A percentile compares a stretch with the other conserved stretches of the same genome.
Evolutionary conservation across 2,113 vertebrate species (phyloP).

Genomic region (Speoplatyrhinus poulsoni): DNA sequence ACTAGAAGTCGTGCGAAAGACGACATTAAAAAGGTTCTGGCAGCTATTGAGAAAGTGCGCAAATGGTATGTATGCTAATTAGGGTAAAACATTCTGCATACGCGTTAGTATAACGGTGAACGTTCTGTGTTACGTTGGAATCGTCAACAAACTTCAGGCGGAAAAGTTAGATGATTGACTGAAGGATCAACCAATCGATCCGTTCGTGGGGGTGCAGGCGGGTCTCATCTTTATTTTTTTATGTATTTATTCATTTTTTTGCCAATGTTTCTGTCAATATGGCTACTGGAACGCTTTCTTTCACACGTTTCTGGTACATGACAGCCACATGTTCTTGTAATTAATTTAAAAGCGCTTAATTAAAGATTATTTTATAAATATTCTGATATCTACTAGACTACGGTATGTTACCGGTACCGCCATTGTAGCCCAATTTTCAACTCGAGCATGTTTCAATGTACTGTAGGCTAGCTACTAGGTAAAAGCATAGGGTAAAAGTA

Average conservation of each 20-base stretch:
- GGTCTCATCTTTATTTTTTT: constrained; percentile 45
- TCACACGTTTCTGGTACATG: no score
- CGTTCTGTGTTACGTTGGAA: constrained; percentile 62
- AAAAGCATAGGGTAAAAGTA: no score
- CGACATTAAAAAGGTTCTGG: constrained; percentile 97
- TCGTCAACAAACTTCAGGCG: constrained; percentile 78
- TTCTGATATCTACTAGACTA: no score
- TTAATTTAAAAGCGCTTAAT: no score
- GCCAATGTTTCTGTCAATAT: constrained; percentile 77
- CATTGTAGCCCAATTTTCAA: no score
- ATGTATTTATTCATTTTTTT: constrained; percentile 44
- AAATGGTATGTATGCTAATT: constrained; percentile 84
- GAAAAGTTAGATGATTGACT: constrained; percentile 71
- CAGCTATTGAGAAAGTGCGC: constrained; percentile 95
- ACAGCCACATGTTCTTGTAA: no score
- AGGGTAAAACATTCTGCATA: constrained; percentile 41
- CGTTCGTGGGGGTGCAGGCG: constrained; percentile 42
- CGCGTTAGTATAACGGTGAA: constrained; percentile 49
- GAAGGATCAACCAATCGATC: constrained; percentile 47
- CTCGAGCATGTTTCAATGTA: no score
- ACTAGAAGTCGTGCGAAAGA: constrained; percentile 96
- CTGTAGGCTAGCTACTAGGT: no score
- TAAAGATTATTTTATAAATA: no score
- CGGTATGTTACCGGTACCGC: no score
- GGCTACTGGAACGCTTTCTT: constrained; percentile 51